Evolutionary conservation across 2,888 invertebrate species (phyloP).

Genomic region (Brassicogethes aeneus): DNA sequence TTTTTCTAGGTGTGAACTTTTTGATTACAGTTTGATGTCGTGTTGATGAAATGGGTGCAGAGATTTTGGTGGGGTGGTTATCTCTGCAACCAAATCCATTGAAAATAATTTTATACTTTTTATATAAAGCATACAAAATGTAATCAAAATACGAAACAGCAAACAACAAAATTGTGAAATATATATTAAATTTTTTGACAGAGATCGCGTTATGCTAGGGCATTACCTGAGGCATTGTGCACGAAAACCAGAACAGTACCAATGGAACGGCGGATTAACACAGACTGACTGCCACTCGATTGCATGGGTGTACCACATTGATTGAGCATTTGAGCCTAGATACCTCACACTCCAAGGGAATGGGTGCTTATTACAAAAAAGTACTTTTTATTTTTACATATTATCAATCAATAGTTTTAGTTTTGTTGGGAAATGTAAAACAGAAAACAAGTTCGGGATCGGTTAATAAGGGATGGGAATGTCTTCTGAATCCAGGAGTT

Average conservation of each 20-base stretch:
- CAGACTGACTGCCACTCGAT: conserved; percentile 31
- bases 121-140: conserved; percentile 28
- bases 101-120: too few relatives aligned
- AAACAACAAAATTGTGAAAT: conserved; percentile 14
- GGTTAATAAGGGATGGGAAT: too few relatives aligned
- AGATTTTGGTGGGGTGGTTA: too few relatives aligned
- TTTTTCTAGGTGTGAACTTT: too few relatives aligned
- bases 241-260: conserved; percentile 35
- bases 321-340: conserved; percentile 33
- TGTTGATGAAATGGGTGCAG: too few relatives aligned
- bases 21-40: conserved; percentile 21
- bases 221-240: conserved; percentile 37
- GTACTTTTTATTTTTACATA: conserved; percentile 33
- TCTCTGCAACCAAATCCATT: too few relatives aligned
- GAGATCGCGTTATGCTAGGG: conserved; percentile 35
- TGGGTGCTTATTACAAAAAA: conserved; percentile 37
- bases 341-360: conserved; percentile 35
- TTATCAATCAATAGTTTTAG: too few relatives aligned
- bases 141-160: conserved; percentile 22
- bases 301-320: conserved; percentile 31
- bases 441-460: too few relatives aligned
- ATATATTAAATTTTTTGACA: conserved; percentile 22
- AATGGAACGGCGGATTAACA: conserved; percentile 33
- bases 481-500: too few relatives aligned
- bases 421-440: conserved; percentile 12